phyloP scores from a whole-genome alignment of 2,888 invertebrate genomes.

The Phyllotreta striolata region DNA sequence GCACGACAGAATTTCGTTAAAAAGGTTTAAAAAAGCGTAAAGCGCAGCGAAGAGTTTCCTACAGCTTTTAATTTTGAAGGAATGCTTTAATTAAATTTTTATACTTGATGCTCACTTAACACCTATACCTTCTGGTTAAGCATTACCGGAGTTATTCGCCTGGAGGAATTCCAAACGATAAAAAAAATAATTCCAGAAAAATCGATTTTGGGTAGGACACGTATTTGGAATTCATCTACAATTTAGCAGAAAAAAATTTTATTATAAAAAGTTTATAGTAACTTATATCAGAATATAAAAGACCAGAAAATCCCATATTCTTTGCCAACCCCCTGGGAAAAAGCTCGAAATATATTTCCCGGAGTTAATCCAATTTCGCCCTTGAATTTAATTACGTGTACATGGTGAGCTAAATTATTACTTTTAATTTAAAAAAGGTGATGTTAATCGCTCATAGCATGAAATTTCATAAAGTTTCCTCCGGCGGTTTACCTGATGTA shows the following conservation, averaged over 20 bases:
- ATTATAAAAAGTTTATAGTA: no score
- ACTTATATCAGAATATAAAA: no score
- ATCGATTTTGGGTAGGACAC: no score
- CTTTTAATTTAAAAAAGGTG: slow-evolving; percentile 35
- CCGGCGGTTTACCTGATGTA: slow-evolving; percentile 26
- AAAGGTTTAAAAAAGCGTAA: slow-evolving; percentile 32
- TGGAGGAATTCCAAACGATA: not conserved
- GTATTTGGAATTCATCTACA: no score
- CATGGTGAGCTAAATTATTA: slow-evolving; percentile 31
- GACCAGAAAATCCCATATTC: not conserved
- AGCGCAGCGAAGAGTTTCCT: slow-evolving; percentile 33
- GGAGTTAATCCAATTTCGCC: slow-evolving; percentile 30
- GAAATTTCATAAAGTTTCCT: slow-evolving; percentile 34
- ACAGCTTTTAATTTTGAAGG: slow-evolving; percentile 43
- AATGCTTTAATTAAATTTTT: slow-evolving; percentile 50
- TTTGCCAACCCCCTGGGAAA: slow-evolving; percentile 17
- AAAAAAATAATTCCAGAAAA: no score
- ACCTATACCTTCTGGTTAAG: slow-evolving; percentile 20
- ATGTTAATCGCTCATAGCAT: slow-evolving; percentile 35
- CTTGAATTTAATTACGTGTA: slow-evolving; percentile 33
- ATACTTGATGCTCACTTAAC: slow-evolving; percentile 37
- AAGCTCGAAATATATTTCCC: slow-evolving; percentile 26
- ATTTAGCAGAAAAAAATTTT: no score
- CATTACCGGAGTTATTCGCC: slow-evolving; percentile 5
- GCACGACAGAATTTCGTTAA: no score